Conservation (phyloP, 35 echinoderm and acorn worm genomes). For the Heliocidaris tuberculata region DNA sequence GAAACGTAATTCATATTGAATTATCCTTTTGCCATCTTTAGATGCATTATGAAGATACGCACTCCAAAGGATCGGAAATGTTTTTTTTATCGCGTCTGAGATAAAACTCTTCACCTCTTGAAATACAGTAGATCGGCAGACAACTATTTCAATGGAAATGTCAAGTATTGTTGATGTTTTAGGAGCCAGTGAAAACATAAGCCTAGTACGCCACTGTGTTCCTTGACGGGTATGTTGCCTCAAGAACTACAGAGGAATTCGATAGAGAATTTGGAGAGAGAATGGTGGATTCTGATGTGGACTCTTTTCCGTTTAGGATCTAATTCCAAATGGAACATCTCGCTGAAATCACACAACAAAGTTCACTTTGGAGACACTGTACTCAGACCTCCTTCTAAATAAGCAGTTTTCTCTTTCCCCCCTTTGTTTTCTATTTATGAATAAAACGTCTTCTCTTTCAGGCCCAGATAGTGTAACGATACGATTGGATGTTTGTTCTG, state of each 20-base stretch:
- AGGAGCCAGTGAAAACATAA: not conserved
- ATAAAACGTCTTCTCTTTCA: slow-evolving; percentile 32
- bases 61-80: not conserved
- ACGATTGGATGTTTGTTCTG: slow-evolving; percentile 15
- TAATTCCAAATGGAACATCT: not conserved
- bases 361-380: slow-evolving; percentile 9
- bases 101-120: not conserved
- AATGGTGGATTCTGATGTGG: not conserved
- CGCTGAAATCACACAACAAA: not conserved
- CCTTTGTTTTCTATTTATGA: slow-evolving; percentile 34
- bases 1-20: not conserved
- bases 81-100: not conserved
- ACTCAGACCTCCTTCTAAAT: slow-evolving; percentile 17
- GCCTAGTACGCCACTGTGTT: not conserved
- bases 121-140: not conserved
- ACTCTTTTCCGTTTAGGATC: not conserved
- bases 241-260: not conserved
- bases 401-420: slow-evolving; percentile 17
- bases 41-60: not conserved
- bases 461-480: slow-evolving; percentile 19
- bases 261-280: not conserved
- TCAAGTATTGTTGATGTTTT: slow-evolving; percentile 1
- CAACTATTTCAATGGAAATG: not conserved
- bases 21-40: not conserved
- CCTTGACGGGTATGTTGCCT: not conserved